These are phyloP conservation scores for Microtus pennsylvanicus DNA, from an alignment of 2,113 vertebrate genomes.

Conservation along the genomic window DNA sequence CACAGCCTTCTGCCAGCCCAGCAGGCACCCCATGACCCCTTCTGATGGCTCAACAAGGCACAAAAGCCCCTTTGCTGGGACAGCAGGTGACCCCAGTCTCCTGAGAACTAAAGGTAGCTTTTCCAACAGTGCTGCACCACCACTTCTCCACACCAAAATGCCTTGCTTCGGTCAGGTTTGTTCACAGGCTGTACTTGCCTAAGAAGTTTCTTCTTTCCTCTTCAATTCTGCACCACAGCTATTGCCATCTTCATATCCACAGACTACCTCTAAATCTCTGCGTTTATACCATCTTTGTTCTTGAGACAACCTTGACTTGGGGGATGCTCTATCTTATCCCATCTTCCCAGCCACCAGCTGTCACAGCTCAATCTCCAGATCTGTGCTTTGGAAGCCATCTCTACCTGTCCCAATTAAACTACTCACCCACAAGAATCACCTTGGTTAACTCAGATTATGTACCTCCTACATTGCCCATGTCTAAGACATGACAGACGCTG, in stretches of 20 bases:
- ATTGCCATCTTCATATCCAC: not conserved
- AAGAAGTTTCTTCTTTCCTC: not conserved
- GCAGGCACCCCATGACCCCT: too few species aligned
- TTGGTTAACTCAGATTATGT: not conserved
- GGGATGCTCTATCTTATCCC: not conserved
- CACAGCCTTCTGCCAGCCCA: too few species aligned
- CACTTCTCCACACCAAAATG: not conserved
- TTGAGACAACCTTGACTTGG: not conserved
- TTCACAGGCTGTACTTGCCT: not conserved
- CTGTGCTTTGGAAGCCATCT: not conserved
- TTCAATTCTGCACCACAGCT: not conserved
- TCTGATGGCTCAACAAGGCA: too few species aligned
- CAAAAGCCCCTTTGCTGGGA: too few species aligned
- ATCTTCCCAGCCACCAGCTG: not conserved
- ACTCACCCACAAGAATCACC: not conserved
- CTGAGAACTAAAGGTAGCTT: too few species aligned
- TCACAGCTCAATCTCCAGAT: not conserved
- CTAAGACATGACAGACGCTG: not conserved
- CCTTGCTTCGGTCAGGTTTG: not conserved
- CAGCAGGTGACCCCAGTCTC: too few species aligned
- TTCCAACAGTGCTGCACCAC: rapidly evolving
- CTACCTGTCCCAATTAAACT: not conserved
- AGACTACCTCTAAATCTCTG: not conserved
- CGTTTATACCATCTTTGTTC: not conserved
- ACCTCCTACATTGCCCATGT: not conserved